Evolutionary conservation across 2,888 invertebrate genomes (phyloP), one percentile per base, ranked within the genome.

Genomic region (Lysandra bellargus): DNA sequence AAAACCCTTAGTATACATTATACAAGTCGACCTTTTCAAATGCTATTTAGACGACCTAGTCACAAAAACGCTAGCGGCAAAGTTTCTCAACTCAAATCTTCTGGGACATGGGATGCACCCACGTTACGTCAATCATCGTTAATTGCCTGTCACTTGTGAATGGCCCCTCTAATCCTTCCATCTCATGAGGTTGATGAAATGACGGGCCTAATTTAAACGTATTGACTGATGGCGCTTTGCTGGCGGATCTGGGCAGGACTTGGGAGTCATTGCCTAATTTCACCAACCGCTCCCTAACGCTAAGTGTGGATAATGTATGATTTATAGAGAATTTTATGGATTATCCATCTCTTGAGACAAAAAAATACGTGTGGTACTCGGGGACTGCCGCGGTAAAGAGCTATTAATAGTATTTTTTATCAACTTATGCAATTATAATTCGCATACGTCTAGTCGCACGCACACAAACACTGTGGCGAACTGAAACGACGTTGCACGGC

Each of bases 61-160:
- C 64, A 64, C 64, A 64, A 64, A 64, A 64, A 64, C 30, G 61
- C 23, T 61, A 23, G 7, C 1, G 30, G 7, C 64, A 64, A 61
- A 61, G 17, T 57, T 57, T 57, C 61, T 9, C 23, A 61, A 78
- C 69, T 69, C 64, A 33, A 78, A 49, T 30, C 78, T n/a, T 40
- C 78, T 14, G 53, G 69, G 33, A 69, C 69, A 69, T 33, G 33
- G 69, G 69, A 69, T 33, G 69, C 69, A 69, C 33, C 69, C 69
- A 69, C 69, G 69, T 69, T 69, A 69, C 33, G 69, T 69, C 69
- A 69, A 69, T 69, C 69, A 69, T 69, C 69, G 37, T 69, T 69
- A 69, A 69, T 69, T 69, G 69, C 69, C 33, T 69, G 69, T 69
- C 69, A 33, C 69, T 69, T 69, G 49, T 69, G n/a, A 61, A 69